Conservation (phyloP, 2,888 invertebrate species). For the Steinernema scapterisci region DNA sequence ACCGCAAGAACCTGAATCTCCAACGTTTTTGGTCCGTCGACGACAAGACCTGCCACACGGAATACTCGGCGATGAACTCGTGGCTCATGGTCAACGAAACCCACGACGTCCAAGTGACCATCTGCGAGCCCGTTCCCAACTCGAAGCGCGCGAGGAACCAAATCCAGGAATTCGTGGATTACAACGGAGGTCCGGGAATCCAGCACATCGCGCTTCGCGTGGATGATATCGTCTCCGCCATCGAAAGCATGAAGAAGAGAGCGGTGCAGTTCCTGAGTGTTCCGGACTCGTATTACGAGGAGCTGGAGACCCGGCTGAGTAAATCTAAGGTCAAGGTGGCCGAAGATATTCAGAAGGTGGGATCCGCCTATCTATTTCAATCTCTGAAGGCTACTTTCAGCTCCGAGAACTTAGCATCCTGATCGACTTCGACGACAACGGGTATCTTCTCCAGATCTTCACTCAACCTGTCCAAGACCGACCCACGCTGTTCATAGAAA, state of each 20-base stretch:
- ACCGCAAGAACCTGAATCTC: conserved; percentile 73
- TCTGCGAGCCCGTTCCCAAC: conserved; percentile 55
- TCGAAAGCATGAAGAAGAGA: conserved; percentile 76
- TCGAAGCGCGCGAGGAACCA: conserved; percentile 42
- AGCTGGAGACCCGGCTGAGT: conserved; percentile 79
- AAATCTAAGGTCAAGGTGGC: conserved; percentile 80
- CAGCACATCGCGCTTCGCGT: conserved; percentile 96
- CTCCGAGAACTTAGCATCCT: conserved; percentile 55
- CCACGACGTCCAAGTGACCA: conserved; percentile 54
- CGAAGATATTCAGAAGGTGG: conserved; percentile 81
- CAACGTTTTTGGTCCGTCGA: conserved; percentile 72
- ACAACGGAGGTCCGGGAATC: conserved; percentile 89
- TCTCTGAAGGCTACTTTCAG: too few species aligned
- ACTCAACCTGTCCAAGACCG: conserved; percentile 91
- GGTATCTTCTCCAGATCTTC: conserved; percentile 64
- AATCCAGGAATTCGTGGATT: conserved; percentile 85
- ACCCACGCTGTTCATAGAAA: conserved; percentile 91
- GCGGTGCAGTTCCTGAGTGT: conserved; percentile 88
- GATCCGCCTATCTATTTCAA: too few species aligned
- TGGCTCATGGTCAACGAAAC: conserved; percentile 53
- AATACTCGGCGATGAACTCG: conserved; percentile 57
- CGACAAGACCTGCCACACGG: conserved; percentile 51
- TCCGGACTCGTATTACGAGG: conserved; percentile 86
- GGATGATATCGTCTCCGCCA: conserved; percentile 83
- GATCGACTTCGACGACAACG: conserved; percentile 64